Evolutionary conservation across 2,797 vertebrate genomes (phyloP).

Genomic region (Coregonus ussuriensis): DNA sequence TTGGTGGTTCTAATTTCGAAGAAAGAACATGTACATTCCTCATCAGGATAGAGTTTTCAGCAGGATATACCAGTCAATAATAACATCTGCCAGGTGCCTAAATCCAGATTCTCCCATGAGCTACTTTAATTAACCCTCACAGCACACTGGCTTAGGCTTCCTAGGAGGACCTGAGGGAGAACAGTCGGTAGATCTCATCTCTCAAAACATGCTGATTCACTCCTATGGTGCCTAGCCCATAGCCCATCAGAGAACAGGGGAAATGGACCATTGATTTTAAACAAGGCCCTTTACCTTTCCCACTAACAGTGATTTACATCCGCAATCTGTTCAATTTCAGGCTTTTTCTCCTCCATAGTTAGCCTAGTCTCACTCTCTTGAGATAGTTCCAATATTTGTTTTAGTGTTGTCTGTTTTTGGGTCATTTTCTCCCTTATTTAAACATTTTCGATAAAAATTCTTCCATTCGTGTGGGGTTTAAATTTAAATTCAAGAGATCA

Average conservation of each 20-base stretch:
- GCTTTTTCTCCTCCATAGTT: background rate
- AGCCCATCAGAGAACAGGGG: constrained; percentile 47
- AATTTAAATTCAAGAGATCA: constrained; percentile 48
- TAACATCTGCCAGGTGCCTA: background rate
- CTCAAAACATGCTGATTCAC: constrained; percentile 51
- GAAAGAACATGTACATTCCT: background rate
- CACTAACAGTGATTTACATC: constrained; percentile 65
- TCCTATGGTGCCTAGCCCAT: constrained; percentile 33
- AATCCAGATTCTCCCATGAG: background rate
- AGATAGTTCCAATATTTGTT: background rate
- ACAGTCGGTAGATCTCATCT: constrained; percentile 22
- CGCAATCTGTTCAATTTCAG: constrained; percentile 73
- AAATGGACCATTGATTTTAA: constrained; percentile 67
- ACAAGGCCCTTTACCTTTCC: constrained; percentile 52
- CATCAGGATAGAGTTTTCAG: background rate
- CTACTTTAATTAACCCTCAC: background rate
- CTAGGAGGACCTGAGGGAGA: background rate
- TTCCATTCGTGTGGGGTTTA: constrained; percentile 39
- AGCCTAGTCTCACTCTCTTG: constrained; percentile 26
- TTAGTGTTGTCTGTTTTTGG: constrained; percentile 20
- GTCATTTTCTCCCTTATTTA: constrained; percentile 45
- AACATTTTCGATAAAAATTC: constrained; percentile 56
- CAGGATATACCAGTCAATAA: background rate
- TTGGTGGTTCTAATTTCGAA: background rate
- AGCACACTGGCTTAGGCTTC: background rate